These are phyloP conservation scores for Lithophane semibrunnea DNA, from an alignment of 2,888 invertebrate genomes.

Conservation along the genomic window DNA sequence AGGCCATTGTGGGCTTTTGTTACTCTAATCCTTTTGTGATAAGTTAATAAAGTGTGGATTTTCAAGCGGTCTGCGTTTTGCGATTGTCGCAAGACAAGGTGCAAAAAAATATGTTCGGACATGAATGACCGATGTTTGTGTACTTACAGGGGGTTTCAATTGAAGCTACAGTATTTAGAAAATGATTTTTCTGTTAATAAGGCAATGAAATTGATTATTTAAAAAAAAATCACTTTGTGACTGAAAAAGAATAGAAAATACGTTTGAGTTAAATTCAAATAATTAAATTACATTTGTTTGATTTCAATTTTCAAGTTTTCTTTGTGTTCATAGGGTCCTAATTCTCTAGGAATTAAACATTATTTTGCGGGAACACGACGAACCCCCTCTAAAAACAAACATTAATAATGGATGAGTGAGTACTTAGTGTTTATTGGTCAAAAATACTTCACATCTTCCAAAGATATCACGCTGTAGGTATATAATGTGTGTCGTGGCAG, in stretches of 20 bases:
- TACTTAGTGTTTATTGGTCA: no score
- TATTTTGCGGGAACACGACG: no score
- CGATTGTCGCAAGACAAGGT: slow-evolving; percentile 76
- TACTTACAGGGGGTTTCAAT: slow-evolving; percentile 71
- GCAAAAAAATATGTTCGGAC: slow-evolving; percentile 82
- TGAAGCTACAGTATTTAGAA: background rate
- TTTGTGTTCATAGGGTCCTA: no score
- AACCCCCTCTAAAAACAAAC: background rate
- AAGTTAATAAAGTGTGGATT: slow-evolving; percentile 78
- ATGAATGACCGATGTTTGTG: slow-evolving; percentile 82
- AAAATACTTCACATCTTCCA: no score
- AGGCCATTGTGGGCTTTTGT: slow-evolving; percentile 63
- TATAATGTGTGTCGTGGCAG: slow-evolving; percentile 62
- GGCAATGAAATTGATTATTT: background rate
- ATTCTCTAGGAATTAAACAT: background rate
- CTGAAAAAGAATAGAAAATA: background rate
- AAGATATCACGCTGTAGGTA: slow-evolving; percentile 73
- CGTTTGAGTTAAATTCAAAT: background rate
- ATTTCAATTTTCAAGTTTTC: background rate
- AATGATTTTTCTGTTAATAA: background rate
- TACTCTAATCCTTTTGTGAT: slow-evolving; percentile 79
- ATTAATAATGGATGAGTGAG: background rate
- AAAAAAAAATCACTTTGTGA: no score
- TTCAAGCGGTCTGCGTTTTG: slow-evolving; percentile 77
- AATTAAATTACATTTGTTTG: background rate